Base-by-base conservation (phyloP, 2,113 vertebrate genomes). In the Ictidomys tridecemlineatus region DNA sequence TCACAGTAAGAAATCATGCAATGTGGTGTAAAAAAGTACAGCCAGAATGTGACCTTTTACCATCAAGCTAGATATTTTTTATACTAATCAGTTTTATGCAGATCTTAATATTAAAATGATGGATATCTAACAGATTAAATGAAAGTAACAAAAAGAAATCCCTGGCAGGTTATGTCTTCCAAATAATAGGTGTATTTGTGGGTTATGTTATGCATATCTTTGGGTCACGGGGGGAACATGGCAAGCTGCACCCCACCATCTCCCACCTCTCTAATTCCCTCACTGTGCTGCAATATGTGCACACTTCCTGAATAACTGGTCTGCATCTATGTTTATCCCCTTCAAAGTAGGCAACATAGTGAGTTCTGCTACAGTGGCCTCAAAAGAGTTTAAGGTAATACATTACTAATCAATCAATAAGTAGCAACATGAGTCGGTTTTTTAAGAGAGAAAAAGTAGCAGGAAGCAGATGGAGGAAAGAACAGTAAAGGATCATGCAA, bases 51-150 rank as follows among this genome's bases (percentile, higher is more conserved):
- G 39, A 18, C 30, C 16, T 83, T 97, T 95, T 65, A 18, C 48
- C 91, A 90, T 77, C 82, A 97, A 80, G 53, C 22, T 76, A 48
- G 34, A 30, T 94, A 48, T 78, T 94, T 97, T 97, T 91, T 85
- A 83, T 85, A 69, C 10, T 82, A 96, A 94, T 51, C 93, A 84
- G 18, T 11, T 26, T 93, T 76, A 91, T 85, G 8, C 42, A 77
- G 7, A 13, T 45, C 76, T 87, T 85, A 74, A 30, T 92, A 89
- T 45, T 93, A 89, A 28, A 94, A 92, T 4, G 37, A 2, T 1
- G 76, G 8, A 80, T 51, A 93, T 74, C 8, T 93, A 80, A 4
- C 4, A 85, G 20, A 89, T 93, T 86, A 77, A 93, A 51, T 45
- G 69, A 77, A 92, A 83, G 14, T 45, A 79, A 95, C 4, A 77